Base-by-base conservation (phyloP, 2,888 invertebrate species). In the Tuberolachnus salignus region DNA sequence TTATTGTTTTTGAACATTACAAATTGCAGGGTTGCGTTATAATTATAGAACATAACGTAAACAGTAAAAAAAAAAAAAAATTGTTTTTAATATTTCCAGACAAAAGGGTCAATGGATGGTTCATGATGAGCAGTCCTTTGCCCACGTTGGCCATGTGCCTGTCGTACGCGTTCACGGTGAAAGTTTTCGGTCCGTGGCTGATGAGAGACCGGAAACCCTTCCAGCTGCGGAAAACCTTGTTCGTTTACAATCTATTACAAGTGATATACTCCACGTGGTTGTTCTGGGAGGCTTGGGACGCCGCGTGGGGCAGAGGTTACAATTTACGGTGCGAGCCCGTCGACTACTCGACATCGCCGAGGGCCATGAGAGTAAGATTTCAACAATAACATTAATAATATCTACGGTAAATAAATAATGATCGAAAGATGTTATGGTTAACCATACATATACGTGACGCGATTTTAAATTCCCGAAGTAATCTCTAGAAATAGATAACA, bases 251-350 rank as follows among this genome's bases (percentile, higher is more conserved):
- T 86, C 91, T 94, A 82, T 84, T 94, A 53, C 97, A 97, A 89
- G 95, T 97, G 14, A 81, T 92, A 14, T 88, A 94, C 80, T 96
- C 95, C 84, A 86, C 89, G 46, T 96, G 91, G 89, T 87, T 95
- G 82, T 94, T 95, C 85, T 88, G 72, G 67, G 80, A 81, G 53
- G 82, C 80, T 23, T 83, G 82, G 71, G 90, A 90, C 82, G 90
- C 88, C 14, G 93, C 93, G 49, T 94, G 95, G 94, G 87, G 91
- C 78, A 88, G 88, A 81, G 90, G 91, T 81, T 97, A 96, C 87
- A 95, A 92, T 86, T 93, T 94, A 90, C 92, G 91, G 84, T 97
- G 97, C 86, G 93, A 97, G 86, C 94, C 95, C 3, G 95, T 97
- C 0, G 95, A 97, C 86, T 92, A 90, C 84, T 93, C 95, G 0